These are phyloP conservation scores for Brachypodius melanocephalos DNA, from an alignment of 2,113 vertebrate species.

Conservation along the genomic window DNA sequence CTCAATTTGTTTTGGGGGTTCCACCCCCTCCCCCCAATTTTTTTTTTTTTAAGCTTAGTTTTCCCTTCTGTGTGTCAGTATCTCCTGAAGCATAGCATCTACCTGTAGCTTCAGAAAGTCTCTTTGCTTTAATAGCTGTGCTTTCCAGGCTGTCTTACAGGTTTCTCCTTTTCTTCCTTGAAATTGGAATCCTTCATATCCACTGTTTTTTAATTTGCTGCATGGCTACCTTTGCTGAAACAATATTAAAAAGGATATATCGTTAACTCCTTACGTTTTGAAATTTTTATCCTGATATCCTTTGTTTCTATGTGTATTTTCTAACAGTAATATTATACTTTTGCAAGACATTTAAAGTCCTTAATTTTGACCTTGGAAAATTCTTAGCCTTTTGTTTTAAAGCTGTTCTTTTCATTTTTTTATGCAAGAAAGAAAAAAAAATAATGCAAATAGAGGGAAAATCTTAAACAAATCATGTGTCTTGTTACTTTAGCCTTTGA, in stretches of 20 bases:
- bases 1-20: background rate
- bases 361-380: background rate
- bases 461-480: background rate
- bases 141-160: background rate
- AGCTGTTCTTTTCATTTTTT: background rate
- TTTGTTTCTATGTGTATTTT: background rate
- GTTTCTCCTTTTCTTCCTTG: background rate
- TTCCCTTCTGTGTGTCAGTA: background rate
- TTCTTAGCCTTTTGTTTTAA: background rate
- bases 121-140: background rate
- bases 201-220: background rate
- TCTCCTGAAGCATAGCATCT: background rate
- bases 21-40: no score
- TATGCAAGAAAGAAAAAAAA: background rate
- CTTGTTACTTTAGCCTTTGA: background rate
- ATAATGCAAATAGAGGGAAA: background rate
- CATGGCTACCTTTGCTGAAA: background rate
- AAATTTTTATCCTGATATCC: background rate
- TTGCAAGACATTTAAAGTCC: background rate
- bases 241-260: background rate
- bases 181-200: background rate
- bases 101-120: background rate
- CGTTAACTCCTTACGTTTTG: accelerated
- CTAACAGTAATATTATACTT: background rate
- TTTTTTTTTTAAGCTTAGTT: background rate